These are phyloP conservation scores for Agelas oroides DNA, from an alignment of 37 sponge, comb jelly and placozoan species.

Conservation along the genomic window DNA sequence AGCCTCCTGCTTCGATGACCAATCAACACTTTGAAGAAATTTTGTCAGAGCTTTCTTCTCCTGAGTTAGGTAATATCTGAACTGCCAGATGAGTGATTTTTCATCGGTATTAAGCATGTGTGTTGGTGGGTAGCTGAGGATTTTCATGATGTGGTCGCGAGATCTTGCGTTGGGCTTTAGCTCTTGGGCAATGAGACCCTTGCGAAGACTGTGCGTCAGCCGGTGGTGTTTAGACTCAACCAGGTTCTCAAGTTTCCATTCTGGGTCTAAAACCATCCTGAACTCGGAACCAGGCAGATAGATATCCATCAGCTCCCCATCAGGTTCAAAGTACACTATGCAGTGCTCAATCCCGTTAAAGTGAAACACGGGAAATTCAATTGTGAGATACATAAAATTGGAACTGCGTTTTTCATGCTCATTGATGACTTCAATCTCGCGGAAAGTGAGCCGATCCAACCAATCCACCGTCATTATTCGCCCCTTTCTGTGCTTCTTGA, in stretches of 20 bases:
- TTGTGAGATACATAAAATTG: slow-evolving; percentile 79
- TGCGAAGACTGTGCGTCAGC: slow-evolving; percentile 82
- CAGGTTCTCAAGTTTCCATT: slow-evolving; percentile 88
- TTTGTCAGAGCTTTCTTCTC: slow-evolving; percentile 93
- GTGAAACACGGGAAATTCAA: slow-evolving; percentile 91
- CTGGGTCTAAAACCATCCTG: slow-evolving; percentile 71
- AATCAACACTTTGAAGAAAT: slow-evolving; percentile 95
- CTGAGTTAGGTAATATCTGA: slow-evolving; percentile 87
- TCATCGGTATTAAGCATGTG: slow-evolving; percentile 81
- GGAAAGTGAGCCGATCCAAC: slow-evolving; percentile 93
- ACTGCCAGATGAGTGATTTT: slow-evolving; percentile 92
- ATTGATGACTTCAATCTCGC: slow-evolving; percentile 94
- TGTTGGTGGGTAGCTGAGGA: slow-evolving; percentile 87
- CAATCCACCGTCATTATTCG: slow-evolving; percentile 95
- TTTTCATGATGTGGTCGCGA: slow-evolving; percentile 58
- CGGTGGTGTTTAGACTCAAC: slow-evolving; percentile 94
- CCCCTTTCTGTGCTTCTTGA: slow-evolving; percentile 87
- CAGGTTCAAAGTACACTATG: slow-evolving; percentile 83
- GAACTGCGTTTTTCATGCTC: slow-evolving; percentile 88
- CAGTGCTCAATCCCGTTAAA: slow-evolving; percentile 69
- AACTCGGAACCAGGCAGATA: slow-evolving; percentile 47
- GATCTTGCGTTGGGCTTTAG: slow-evolving; percentile 75
- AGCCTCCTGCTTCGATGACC: slow-evolving; percentile 77
- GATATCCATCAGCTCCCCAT: slow-evolving; percentile 51
- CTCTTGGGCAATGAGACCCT: slow-evolving; percentile 77